A percentile compares a stretch with the other conserved stretches of the same genome.
These are phyloP conservation scores for Adelognathus sp. DNA, from an alignment of 2,888 invertebrate species.

Conservation along the genomic window DNA sequence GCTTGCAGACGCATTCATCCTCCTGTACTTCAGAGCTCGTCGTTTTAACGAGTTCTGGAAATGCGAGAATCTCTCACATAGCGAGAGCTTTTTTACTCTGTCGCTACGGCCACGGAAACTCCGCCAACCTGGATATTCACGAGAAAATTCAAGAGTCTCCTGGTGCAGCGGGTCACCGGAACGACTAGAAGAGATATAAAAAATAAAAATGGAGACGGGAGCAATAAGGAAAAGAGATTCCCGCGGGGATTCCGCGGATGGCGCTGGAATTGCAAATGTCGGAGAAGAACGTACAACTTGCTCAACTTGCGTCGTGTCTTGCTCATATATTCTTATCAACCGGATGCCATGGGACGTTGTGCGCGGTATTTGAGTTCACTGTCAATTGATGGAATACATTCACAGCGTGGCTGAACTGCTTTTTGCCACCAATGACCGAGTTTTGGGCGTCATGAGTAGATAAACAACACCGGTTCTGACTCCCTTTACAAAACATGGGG, in stretches of 20 bases:
- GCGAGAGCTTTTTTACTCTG: neutral
- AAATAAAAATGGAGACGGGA: conserved; percentile 6
- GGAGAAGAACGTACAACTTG: neutral
- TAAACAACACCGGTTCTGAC: no score
- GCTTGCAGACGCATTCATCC: neutral
- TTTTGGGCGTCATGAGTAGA: no score
- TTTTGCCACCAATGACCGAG: no score
- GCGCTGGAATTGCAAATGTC: neutral
- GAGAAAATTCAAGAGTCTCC: conserved; percentile 26
- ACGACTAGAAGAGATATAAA: neutral
- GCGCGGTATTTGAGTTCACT: neutral
- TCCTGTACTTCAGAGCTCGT: conserved; percentile 6
- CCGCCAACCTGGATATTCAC: neutral
- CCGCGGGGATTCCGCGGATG: neutral
- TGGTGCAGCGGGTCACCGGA: conserved; percentile 4
- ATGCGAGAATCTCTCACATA: conserved; percentile 16
- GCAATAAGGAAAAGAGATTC: conserved; percentile 3
- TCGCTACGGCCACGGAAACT: conserved; percentile 12
- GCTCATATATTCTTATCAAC: neutral
- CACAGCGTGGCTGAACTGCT: neutral
- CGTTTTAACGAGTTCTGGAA: conserved; percentile 45
- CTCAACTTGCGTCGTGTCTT: neutral
- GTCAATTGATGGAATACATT: neutral
- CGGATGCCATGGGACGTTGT: neutral
- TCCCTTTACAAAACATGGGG: no score